Base-by-base conservation (phyloP, 2,888 invertebrate genomes). In the Volucella inanis region DNA sequence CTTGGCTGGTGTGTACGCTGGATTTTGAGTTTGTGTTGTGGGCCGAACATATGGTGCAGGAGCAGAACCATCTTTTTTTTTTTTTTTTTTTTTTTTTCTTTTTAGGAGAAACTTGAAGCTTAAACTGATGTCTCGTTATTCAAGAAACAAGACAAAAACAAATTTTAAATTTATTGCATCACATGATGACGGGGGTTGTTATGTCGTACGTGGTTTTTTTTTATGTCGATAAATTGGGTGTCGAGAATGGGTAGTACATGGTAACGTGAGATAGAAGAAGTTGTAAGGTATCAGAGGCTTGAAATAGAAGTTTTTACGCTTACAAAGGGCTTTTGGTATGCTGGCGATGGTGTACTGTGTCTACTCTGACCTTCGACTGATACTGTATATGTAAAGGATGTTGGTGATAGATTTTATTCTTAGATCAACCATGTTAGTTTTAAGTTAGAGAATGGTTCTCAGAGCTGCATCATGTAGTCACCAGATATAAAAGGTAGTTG, bases 31-130 rank as follows among this genome's bases (percentile, higher is more conserved):
- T 31, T 61, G 59, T 43, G 18, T 57, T 74, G 59, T 52, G 9
- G 38, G 64, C 12, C 12, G 39, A 61, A 14, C 41, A 62, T 62
- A 84, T 80, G 80, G 62, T 81, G 22, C 59, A 52, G 31, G 31
- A 31, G 52, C 15, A 45, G 49, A 43, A 55, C n/a, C n/a, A n/a
- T n/a, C n/a, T n/a, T n/a, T n/a, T n/a, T n/a, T 74, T 79, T 31
- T 31, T 31, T 22, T 3, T 22, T 1, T 3, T 18, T 22, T 22
- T 22, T 22, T 31, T 31, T 4, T 3, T 31, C 6, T 4, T 31
- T 31, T 79, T 8, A 52, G 52, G 22, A 52, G 50, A 57, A 74
- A 78, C 45, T 41, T 43, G 55, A 54, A 74, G 55, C 62, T 65
- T 67, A 50, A 67, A 77, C 47, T 49, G 57, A 61, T 49, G 64